A percentile compares a stretch with the other conserved stretches of the same genome.
phyloP scores from a whole-genome alignment of 2,113 vertebrate species.

The Siniperca chuatsi region DNA sequence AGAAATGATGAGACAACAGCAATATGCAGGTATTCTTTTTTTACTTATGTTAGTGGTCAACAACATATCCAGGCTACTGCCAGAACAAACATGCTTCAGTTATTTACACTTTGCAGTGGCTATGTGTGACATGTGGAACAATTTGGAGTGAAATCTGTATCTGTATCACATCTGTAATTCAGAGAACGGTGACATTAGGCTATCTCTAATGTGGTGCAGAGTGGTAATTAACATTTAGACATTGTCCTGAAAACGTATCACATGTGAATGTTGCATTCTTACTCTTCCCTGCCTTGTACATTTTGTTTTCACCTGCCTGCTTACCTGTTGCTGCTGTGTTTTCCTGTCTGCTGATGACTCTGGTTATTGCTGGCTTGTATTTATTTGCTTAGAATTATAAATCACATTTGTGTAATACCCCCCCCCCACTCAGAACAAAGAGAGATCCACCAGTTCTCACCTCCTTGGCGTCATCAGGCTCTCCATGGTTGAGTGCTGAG shows the following conservation, averaged over 20 bases:
- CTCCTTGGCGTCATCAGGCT: constrained; percentile 85
- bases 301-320: not conserved
- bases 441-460: constrained; percentile 65
- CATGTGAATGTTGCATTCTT: not conserved
- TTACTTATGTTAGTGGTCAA: not conserved
- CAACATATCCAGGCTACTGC: not conserved
- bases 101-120: no score
- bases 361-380: not conserved
- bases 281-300: no score
- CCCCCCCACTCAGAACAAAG: not conserved
- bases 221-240: not conserved
- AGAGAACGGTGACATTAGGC: not conserved
- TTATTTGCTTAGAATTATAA: not conserved
- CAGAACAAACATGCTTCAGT: no score
- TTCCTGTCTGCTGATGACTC: not conserved
- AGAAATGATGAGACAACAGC: no score
- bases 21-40: no score
- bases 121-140: no score
- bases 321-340: not conserved
- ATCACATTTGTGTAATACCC: not conserved
- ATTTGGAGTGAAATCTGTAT: not conserved
- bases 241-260: not conserved
- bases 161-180: not conserved
- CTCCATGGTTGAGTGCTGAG: constrained; percentile 82
- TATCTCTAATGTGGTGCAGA: not conserved